Evolutionary conservation across 2,113 vertebrate species (phyloP).

Genomic region (Xenopus laevis): DNA sequence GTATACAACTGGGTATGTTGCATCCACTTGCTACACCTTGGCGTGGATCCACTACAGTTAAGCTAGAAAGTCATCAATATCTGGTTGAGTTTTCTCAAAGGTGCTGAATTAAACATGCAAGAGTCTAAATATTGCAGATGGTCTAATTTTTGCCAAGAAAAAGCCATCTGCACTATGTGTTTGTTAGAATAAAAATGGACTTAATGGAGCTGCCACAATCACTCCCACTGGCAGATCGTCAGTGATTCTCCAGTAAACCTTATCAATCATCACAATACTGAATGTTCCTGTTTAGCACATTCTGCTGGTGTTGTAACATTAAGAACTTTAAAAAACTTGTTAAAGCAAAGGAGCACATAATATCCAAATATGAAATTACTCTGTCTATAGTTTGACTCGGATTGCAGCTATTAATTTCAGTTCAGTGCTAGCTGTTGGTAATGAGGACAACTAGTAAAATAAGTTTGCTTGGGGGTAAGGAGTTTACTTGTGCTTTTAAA

Average conservation of each 20-base stretch:
- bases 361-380: too few species aligned
- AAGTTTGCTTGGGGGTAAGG: too few species aligned
- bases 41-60: constrained; percentile 34
- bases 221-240: constrained; percentile 39
- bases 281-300: constrained; percentile 1
- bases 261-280: constrained; percentile 32
- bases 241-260: constrained; percentile 37
- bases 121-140: constrained; percentile 47
- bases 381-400: background rate
- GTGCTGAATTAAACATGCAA: constrained; percentile 46
- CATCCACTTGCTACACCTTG: constrained; percentile 18
- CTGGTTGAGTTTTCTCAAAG: constrained; percentile 41
- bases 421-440: too few species aligned
- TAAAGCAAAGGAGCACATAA: constrained; percentile 3
- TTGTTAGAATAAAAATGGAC: constrained; percentile 47
- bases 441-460: too few species aligned
- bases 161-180: constrained; percentile 46
- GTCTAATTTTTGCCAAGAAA: constrained; percentile 46
- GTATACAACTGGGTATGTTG: constrained; percentile 25
- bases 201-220: constrained; percentile 43
- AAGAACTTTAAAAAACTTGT: constrained; percentile 8
- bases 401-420: background rate
- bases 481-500: too few species aligned
- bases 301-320: constrained; percentile 2
- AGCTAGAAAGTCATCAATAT: constrained; percentile 44